These are phyloP conservation scores for Cheumatopsyche charites DNA, from an alignment of 1,140 invertebrate genomes.

Conservation along the genomic window DNA sequence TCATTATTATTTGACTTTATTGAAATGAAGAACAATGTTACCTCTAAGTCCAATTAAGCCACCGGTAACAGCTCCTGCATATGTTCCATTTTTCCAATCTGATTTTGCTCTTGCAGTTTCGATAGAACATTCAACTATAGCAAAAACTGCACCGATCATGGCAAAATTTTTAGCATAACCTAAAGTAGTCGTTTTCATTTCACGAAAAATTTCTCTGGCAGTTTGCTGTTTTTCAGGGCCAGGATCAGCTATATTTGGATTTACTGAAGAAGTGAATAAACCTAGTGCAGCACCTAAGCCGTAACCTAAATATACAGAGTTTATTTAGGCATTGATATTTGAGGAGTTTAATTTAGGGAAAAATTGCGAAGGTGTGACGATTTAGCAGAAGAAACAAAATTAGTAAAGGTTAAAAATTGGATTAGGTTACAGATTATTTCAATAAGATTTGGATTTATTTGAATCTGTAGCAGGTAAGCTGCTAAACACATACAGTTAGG, in stretches of 20 bases:
- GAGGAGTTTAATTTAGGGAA: background rate
- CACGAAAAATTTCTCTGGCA: slow-evolving; percentile 80
- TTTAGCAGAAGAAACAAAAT: background rate
- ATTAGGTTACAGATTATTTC: too few species aligned
- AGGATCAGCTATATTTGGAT: slow-evolving; percentile 78
- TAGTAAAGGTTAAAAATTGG: background rate
- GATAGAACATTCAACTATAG: slow-evolving; percentile 90
- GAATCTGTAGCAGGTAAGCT: too few species aligned
- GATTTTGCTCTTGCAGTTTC: slow-evolving; percentile 91
- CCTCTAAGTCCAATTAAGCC: slow-evolving; percentile 94
- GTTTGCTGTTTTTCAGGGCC: slow-evolving; percentile 82
- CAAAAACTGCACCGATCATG: slow-evolving; percentile 90
- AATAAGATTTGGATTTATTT: too few species aligned
- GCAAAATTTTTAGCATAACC: slow-evolving; percentile 98
- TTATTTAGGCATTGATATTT: background rate
- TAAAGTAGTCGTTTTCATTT: slow-evolving; percentile 90
- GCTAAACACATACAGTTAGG: too few species aligned
- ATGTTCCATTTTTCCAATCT: slow-evolving; percentile 96
- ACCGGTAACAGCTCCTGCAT: slow-evolving; percentile 92
- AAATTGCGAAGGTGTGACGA: background rate
- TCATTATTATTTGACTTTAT: too few species aligned
- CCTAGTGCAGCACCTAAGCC: slow-evolving; percentile 92
- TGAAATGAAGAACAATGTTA: slow-evolving; percentile 52
- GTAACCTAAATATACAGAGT: slow-evolving; percentile 73
- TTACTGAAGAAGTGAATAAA: slow-evolving; percentile 93